phyloP scores from a whole-genome alignment of 2,888 invertebrate genomes.

The Emmelina monodactyla region DNA sequence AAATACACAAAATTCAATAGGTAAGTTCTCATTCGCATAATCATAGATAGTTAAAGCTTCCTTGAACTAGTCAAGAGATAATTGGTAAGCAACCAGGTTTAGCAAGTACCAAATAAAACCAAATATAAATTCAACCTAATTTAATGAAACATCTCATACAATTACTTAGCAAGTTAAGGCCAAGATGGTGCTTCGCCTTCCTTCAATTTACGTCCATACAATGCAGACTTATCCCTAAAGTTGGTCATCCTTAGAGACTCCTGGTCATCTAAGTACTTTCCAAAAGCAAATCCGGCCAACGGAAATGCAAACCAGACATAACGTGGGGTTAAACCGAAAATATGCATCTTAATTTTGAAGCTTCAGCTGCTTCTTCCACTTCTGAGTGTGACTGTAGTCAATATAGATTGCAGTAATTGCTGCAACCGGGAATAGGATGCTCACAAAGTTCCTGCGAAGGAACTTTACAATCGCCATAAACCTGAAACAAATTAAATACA shows the following conservation, averaged over 20 bases:
- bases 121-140: too few species aligned
- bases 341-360: slow-evolving; percentile 43
- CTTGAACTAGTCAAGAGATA: too few species aligned
- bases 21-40: too few species aligned
- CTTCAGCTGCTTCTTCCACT: slow-evolving; percentile 70
- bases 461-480: slow-evolving; percentile 63
- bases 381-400: slow-evolving; percentile 76
- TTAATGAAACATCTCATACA: too few species aligned
- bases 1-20: too few species aligned
- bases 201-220: slow-evolving; percentile 73
- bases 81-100: too few species aligned
- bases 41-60: too few species aligned
- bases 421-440: slow-evolving; percentile 72
- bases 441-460: slow-evolving; percentile 71
- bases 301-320: slow-evolving; percentile 62
- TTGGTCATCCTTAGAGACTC: slow-evolving; percentile 76
- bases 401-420: slow-evolving; percentile 68
- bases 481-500: slow-evolving; percentile 28
- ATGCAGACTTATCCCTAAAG: slow-evolving; percentile 81
- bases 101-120: too few species aligned
- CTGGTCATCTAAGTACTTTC: slow-evolving; percentile 70
- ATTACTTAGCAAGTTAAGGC: too few species aligned
- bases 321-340: slow-evolving; percentile 65
- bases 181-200: slow-evolving; percentile 77
- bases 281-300: slow-evolving; percentile 64